Base-by-base conservation (phyloP, 1,140 invertebrate species). In the Eubasilissa regina region DNA sequence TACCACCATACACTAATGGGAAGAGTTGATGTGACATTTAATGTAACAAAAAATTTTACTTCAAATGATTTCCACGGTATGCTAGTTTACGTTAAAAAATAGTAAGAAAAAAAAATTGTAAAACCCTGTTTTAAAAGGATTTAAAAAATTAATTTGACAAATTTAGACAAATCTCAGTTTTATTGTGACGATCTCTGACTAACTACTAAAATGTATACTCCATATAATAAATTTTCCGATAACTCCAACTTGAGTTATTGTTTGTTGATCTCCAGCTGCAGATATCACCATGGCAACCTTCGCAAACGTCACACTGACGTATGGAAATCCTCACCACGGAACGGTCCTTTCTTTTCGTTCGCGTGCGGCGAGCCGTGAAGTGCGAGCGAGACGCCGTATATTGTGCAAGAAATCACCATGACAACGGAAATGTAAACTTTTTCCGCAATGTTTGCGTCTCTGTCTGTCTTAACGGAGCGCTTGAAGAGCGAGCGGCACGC, bases 361-460 rank as follows among this genome's bases (percentile, higher is more conserved):
- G 35, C 60, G 35, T 35, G 10, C 35, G 13, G 12, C 35, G 13
- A 64, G 35, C 60, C 13, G 60, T 13, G 25, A 35, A 21, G 6
- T 35, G 17, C 4, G 13, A 11, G 13, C 7, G 12, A 19, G 58
- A 62, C 25, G 12, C 17, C 10, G 35, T 3, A 13, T 43, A 44
- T 64, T 64, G 60, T 64, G 60, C 35, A 64, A 64, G 25, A 43
- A 4, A 64, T 64, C 60, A 64, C 60, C 60, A 64, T 64, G 60
- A 21, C 60, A 43, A 64, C 60, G 25, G 35, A 11, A 64, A 64
- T 64, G 35, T 64, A 64, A 64, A 64, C 60, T 25, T 43, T n/a
- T 4, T 64, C 60, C 60, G 60, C 60, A 64, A 64, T 64, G 35
- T 44, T 0, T 8, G 21, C 35, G 60, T 64, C 25, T 64, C 60